phyloP scores from a whole-genome alignment of 2,113 vertebrate species.

The Lichenostomus cassidix region DNA sequence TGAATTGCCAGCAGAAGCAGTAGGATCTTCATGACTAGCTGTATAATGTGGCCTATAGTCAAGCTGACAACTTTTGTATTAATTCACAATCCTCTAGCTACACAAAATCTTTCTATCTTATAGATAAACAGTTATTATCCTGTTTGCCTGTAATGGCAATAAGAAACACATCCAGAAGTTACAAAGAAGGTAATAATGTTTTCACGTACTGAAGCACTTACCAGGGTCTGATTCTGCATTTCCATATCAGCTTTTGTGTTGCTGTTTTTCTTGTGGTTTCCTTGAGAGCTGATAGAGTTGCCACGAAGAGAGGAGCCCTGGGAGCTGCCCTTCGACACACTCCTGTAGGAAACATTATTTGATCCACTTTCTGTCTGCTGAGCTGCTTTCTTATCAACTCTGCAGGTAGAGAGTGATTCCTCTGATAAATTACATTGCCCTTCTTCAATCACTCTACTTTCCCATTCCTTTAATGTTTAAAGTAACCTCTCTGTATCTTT shows the following conservation, averaged over 20 bases:
- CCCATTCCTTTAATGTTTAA: constrained; percentile 69
- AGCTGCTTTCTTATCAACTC: constrained; percentile 83
- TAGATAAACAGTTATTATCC: constrained; percentile 12
- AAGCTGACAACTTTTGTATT: not conserved
- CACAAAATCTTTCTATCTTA: constrained; percentile 2
- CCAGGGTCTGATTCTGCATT: constrained; percentile 78
- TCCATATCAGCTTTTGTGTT: constrained; percentile 80
- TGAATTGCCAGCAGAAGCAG: not conserved
- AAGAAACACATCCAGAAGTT: not conserved
- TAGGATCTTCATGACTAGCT: not conserved
- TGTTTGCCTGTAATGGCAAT: not conserved
- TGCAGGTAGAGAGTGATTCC: constrained; percentile 79
- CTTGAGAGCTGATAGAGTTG: constrained; percentile 79
- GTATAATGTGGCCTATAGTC: not conserved
- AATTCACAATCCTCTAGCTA: constrained; percentile 20
- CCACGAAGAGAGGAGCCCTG: constrained; percentile 71
- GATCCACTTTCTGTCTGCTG: constrained; percentile 79
- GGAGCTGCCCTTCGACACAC: constrained; percentile 80
- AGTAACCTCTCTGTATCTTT: constrained; percentile 70
- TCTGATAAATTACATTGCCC: constrained; percentile 80
- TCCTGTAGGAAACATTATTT: constrained; percentile 83
- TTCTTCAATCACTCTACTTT: constrained; percentile 73
- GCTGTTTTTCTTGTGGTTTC: constrained; percentile 81
- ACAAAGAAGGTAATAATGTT: constrained; percentile 24
- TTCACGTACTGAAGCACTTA: constrained; percentile 71